phyloP scores from a whole-genome alignment of 1,140 invertebrate species.

The Carcinoscorpius rotundicauda region DNA sequence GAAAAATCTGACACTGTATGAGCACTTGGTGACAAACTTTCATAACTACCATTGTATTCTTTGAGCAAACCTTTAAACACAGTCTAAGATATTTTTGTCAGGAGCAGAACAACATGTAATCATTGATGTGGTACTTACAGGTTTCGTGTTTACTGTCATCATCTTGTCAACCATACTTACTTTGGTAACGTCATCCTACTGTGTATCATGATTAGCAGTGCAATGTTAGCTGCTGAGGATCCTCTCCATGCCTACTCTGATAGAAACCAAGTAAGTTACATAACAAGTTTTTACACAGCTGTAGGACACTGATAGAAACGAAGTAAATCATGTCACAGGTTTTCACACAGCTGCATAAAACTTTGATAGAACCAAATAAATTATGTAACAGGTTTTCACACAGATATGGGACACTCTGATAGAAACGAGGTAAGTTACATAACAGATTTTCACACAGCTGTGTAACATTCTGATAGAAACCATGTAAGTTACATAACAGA shows the following conservation, averaged over 20 bases:
- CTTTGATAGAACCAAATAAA: constrained; percentile 51
- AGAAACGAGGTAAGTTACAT: too few relatives aligned
- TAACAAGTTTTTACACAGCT: background rate
- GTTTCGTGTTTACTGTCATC: constrained; percentile 94
- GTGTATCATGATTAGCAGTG: constrained; percentile 96
- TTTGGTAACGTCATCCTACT: constrained; percentile 93
- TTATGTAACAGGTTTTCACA: background rate
- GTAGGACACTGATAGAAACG: too few relatives aligned
- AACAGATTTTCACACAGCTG: too few relatives aligned
- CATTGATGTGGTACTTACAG: constrained; percentile 39
- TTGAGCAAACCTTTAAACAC: too few relatives aligned
- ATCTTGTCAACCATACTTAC: constrained; percentile 87
- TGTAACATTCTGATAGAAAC: constrained; percentile 61
- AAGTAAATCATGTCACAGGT: too few relatives aligned
- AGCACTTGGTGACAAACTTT: too few relatives aligned
- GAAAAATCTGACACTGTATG: too few relatives aligned
- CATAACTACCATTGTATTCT: too few relatives aligned
- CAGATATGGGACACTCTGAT: too few relatives aligned
- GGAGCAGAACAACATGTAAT: too few relatives aligned
- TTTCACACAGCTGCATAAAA: constrained; percentile 24
- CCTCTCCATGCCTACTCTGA: constrained; percentile 66
- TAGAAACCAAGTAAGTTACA: constrained; percentile 49
- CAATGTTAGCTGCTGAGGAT: constrained; percentile 96
- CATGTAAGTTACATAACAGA: constrained; percentile 35
- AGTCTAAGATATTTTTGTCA: too few relatives aligned